Conservation (phyloP, 1,140 invertebrate species). For the Drosophila melanica region DNA sequence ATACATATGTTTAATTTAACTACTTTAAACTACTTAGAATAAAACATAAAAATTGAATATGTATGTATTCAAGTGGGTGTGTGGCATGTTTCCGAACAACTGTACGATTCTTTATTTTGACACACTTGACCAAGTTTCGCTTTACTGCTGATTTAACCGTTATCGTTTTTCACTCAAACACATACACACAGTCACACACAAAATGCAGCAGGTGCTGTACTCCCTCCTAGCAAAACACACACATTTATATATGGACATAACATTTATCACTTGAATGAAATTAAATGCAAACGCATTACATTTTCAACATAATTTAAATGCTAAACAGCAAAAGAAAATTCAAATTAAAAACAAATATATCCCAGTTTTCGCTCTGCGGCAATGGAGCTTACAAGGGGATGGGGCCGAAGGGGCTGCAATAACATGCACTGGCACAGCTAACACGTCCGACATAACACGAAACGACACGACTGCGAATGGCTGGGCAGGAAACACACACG, state of each 20-base stretch:
- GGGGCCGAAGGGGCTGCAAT: slow-evolving; percentile 12
- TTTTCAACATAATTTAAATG: slow-evolving; percentile 76
- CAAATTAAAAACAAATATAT: slow-evolving; percentile 72
- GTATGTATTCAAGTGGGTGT: not conserved
- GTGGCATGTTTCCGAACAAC: slow-evolving; percentile 17
- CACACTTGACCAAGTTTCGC: slow-evolving; percentile 77
- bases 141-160: slow-evolving; percentile 53
- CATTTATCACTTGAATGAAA: slow-evolving; percentile 71
- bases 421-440: slow-evolving; percentile 29
- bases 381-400: not conserved
- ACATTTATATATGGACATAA: slow-evolving; percentile 11
- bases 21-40: not conserved
- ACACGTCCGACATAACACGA: slow-evolving; percentile 16
- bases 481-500: slow-evolving; percentile 67
- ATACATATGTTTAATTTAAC: not conserved
- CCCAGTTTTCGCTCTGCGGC: slow-evolving; percentile 18
- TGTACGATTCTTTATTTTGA: slow-evolving; percentile 67
- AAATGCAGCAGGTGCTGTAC: slow-evolving; percentile 76
- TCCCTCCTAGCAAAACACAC: slow-evolving; percentile 1
- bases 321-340: slow-evolving; percentile 70
- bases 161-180: slow-evolving; percentile 28
- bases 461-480: slow-evolving; percentile 48
- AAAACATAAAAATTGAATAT: not conserved
- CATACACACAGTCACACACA: slow-evolving; percentile 23
- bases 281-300: slow-evolving; percentile 67